Base-by-base conservation (phyloP, 2,113 vertebrate species). In the Copsychus sechellarum region DNA sequence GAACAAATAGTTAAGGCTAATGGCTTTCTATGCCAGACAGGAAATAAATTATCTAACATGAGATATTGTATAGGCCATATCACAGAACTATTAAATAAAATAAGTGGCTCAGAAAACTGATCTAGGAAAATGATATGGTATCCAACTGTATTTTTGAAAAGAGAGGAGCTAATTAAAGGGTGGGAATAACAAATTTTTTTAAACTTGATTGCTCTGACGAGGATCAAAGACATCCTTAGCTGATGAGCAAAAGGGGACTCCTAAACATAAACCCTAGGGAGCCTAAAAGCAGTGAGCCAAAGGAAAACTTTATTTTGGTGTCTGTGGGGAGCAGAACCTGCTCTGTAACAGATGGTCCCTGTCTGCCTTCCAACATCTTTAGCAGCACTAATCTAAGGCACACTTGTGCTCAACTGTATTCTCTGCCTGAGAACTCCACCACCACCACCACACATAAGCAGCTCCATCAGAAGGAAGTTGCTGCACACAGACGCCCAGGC, bases 1-100 rank as follows among this genome's bases (percentile, higher is more conserved):
- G 77, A 94, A 91, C 91, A 95, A 96, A 95, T 78, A 96, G 83
- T 93, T 81, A 90, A 73, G 71, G 86, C 81, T 92, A 97, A 96
- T 96, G 84, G 42, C 51, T 88, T 92, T 40, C 71, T 86, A 15
- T 85, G 61, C 67, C 74, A 82, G 66, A 69, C 23, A 87, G 6
- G 40, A 95, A 92, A 92, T 91, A 73, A 93, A 81, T 96, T 91
- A 80, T 92, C 88, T 65, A 89, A 42, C 42, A 26, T 17, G 73
- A 89, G 65, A 84, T 72, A 43, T 21, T 84, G 70, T 58, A 92
- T 81, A 88, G 81, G 34, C 42, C 34, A 22, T 83, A 88, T 58
- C 43, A 67, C 26, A 58, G 48, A 83, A 62, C 4, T 78, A 60
- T 86, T 86, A 78, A 86, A 94, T 90, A 70, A 93, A 96, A 91